phyloP scores from a whole-genome alignment of 37 sponge, comb jelly and placozoan species.

The Dysidea cf. avara region DNA sequence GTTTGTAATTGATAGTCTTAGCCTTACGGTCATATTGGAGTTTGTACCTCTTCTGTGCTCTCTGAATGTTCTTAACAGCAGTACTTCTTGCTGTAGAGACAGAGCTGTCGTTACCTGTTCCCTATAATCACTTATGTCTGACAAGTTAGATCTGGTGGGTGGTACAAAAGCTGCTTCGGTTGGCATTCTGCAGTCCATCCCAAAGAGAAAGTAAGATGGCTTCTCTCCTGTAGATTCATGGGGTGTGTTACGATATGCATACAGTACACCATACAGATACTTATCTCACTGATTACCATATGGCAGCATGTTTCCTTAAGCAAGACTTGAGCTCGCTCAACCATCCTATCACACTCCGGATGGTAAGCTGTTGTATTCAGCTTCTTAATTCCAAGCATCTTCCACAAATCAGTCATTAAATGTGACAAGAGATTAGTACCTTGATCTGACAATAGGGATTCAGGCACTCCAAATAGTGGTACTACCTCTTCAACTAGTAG shows the following conservation, averaged over 20 bases:
- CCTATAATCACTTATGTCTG: conserved; percentile 17
- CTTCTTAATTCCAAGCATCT: conserved; percentile 22
- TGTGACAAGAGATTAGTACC: conserved; percentile 49
- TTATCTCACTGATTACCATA: conserved; percentile 37
- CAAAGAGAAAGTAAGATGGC: conserved; percentile 47
- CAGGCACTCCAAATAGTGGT: conserved; percentile 43
- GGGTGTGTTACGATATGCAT: conserved; percentile 19
- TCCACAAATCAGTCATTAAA: conserved; percentile 36
- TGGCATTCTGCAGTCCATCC: conserved; percentile 18
- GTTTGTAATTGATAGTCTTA: not conserved
- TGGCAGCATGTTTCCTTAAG: not conserved
- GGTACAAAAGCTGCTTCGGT: conserved; percentile 27
- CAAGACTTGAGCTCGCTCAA: conserved; percentile 1
- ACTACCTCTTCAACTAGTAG: conserved; percentile 36
- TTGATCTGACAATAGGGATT: conserved; percentile 40
- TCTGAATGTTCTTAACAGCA: conserved; percentile 11
- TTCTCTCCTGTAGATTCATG: conserved; percentile 31
- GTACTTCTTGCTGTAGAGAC: conserved; percentile 12
- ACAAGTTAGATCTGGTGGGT: not conserved
- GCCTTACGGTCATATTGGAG: conserved; percentile 14
- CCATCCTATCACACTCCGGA: conserved; percentile 6
- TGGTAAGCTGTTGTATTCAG: conserved; percentile 10
- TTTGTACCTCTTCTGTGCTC: conserved; percentile 18
- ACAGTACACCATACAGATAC: conserved; percentile 4
- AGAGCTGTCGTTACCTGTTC: conserved; percentile 20